Percentiles rank a stretch among this genome's conserved stretches.
Evolutionary conservation across 2,888 invertebrate species (phyloP).

Genomic region (Beris morrisii): DNA sequence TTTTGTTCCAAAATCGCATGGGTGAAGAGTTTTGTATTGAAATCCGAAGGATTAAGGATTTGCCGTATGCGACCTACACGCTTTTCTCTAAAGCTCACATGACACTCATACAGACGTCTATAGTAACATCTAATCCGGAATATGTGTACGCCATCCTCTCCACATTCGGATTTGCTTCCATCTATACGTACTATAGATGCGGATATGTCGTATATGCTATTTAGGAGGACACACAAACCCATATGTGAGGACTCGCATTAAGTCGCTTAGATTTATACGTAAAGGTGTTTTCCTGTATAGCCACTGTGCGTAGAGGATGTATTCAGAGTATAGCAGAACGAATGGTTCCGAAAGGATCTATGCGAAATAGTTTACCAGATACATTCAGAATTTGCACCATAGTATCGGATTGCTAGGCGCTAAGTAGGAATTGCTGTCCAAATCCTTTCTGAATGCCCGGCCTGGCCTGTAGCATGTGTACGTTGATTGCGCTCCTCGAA

Average conservation of each 20-base stretch:
- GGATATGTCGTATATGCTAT: conserved; percentile 23
- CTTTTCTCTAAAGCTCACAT: conserved; percentile 37
- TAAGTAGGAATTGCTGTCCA: conserved; percentile 22
- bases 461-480: too few relatives aligned
- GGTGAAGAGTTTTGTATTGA: conserved; percentile 49
- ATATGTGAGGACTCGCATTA: conserved; percentile 38
- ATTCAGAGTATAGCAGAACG: conserved; percentile 4
- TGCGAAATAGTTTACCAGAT: not conserved
- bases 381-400: conserved; percentile 23
- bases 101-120: conserved; percentile 36
- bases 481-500: not conserved
- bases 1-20: conserved; percentile 40
- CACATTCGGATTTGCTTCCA: conserved; percentile 23
- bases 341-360: not conserved
- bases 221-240: conserved; percentile 33
- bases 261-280: conserved; percentile 35
- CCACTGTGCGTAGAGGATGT: conserved; percentile 21
- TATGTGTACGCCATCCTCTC: conserved; percentile 28
- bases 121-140: conserved; percentile 38
- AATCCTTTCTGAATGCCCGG: conserved; percentile 15
- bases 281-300: conserved; percentile 28
- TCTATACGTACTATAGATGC: conserved; percentile 8
- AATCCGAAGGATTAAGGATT: conserved; percentile 56
- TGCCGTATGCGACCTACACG: conserved; percentile 51
- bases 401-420: conserved; percentile 28